Evolutionary conservation across 2,113 vertebrate species (phyloP), one percentile per base, ranked within the genome.

Genomic region (Coregonus clupeaformis): DNA sequence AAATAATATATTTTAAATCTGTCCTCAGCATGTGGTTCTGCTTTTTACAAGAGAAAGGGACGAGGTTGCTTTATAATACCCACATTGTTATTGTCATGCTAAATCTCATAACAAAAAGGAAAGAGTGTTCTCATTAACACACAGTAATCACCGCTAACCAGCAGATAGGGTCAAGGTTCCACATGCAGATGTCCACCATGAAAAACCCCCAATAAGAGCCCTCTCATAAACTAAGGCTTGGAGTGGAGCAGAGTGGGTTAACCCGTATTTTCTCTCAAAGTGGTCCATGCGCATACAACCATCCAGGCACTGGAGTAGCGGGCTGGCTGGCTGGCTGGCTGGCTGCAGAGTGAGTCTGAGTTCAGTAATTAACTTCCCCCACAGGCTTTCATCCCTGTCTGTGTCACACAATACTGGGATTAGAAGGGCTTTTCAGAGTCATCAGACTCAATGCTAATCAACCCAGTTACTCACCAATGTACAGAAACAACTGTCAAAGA

Each of bases 311-410:
- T 0, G 1, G n/a, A 16, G 18, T 60, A n/a, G 62, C 4, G 24
- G 11, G 3, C 22, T 29, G 24, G 22, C 12, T 14, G 59, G 59
- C 4, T 62, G 62, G 24, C n/a, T 27, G 25, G 27, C 12, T 66
- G 29, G 13, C 27, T 87, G 80, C 85, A 77, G 72, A 82, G 59
- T 52, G 76, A 67, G 76, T 81, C 81, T 82, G 77, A 85, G 76
- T 75, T 80, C 76, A 79, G 82, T 90, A 88, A 90, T 91, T 89
- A 90, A 88, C 84, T 82, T 84, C 59, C 82, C 84, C 60, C 77
- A 57, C 60, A 16, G 72, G 66, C 79, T 89, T 88, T 86, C 66
- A 74, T 74, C 80, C 75, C 68, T 45, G 72, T 79, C 74, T 68
- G 71, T 81, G 76, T 85, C 79, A 86, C 79, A 89, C 85, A 91